phyloP scores from a whole-genome alignment of 2,888 invertebrate species.

The Hirtodrosophila cameraria region DNA sequence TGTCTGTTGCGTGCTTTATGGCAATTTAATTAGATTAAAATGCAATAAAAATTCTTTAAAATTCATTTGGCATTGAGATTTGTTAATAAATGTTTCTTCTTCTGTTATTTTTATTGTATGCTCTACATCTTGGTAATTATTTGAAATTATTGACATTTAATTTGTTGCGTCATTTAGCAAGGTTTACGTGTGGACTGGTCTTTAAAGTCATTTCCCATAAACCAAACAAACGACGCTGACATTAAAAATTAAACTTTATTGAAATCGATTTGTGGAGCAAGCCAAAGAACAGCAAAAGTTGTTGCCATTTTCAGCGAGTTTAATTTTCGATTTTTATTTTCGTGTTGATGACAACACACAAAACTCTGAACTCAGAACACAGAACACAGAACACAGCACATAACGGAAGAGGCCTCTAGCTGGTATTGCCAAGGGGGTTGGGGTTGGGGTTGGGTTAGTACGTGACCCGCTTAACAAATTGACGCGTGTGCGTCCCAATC shows the following conservation, averaged over 20 bases:
- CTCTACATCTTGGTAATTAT: conserved; percentile 44
- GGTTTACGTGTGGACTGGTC: conserved; percentile 25
- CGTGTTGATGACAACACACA: conserved; percentile 66
- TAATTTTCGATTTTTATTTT: conserved; percentile 75
- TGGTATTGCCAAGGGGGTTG: conserved; percentile 9
- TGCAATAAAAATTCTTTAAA: conserved; percentile 60
- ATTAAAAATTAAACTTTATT: conserved; percentile 70
- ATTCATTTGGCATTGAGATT: conserved; percentile 51
- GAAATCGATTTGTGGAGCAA: conserved; percentile 69
- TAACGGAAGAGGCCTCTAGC: conserved; percentile 17
- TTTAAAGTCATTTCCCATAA: conserved; percentile 40
- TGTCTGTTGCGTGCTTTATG: conserved; percentile 42
- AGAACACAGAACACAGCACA: neutral
- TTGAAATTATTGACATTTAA: conserved; percentile 71
- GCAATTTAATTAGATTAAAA: conserved; percentile 74
- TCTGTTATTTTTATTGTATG: conserved; percentile 15
- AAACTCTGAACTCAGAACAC: conserved; percentile 3
- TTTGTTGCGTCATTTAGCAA: conserved; percentile 63
- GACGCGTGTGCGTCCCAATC: conserved; percentile 58
- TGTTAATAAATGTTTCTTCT: conserved; percentile 21
- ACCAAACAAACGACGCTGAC: conserved; percentile 1
- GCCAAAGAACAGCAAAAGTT: conserved; percentile 42
- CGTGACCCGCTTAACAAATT: conserved; percentile 77
- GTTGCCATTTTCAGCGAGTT: conserved; percentile 69
- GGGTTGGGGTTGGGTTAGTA: conserved; percentile 40